phyloP scores from a whole-genome alignment of 2,797 vertebrate species.

The Sphenodon punctatus region DNA sequence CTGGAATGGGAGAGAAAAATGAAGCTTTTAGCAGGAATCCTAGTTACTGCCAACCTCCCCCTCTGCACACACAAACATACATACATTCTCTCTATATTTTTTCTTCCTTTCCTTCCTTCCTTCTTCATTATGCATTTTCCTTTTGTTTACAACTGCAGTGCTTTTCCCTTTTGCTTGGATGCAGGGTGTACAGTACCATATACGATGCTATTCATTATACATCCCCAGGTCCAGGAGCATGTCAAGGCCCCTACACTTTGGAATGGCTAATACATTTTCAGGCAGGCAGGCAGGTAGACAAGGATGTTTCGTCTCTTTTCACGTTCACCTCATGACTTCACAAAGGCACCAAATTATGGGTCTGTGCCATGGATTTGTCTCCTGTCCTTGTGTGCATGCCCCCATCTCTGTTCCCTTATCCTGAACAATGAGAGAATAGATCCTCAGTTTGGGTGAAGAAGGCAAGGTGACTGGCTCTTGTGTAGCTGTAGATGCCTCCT shows the following conservation, averaged over 20 bases:
- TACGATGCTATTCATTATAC: background rate
- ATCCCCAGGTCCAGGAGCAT: background rate
- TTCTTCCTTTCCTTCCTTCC: background rate
- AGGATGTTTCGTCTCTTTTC: background rate
- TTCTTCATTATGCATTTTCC: background rate
- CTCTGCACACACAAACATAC: accelerated
- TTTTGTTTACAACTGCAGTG: background rate
- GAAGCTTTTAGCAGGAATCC: background rate
- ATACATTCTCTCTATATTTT: background rate
- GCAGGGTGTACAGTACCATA: background rate
- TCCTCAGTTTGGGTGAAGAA: background rate
- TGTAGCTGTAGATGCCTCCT: background rate
- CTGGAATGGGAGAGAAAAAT: background rate
- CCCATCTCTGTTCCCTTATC: no score
- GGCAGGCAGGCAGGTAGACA: no score
- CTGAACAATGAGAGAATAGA: background rate
- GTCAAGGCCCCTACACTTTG: background rate
- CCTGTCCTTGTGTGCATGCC: no score
- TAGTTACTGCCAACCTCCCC: background rate
- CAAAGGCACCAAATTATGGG: no score
- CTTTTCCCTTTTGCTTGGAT: background rate
- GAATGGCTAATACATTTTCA: background rate
- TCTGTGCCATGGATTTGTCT: no score
- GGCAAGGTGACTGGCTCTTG: background rate
- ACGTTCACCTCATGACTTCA: slow-evolving; percentile 5